Percentiles rank a stretch among this genome's conserved stretches.
Conservation (phyloP, 2,113 vertebrate species). For the Chlorocebus sabaeus region DNA sequence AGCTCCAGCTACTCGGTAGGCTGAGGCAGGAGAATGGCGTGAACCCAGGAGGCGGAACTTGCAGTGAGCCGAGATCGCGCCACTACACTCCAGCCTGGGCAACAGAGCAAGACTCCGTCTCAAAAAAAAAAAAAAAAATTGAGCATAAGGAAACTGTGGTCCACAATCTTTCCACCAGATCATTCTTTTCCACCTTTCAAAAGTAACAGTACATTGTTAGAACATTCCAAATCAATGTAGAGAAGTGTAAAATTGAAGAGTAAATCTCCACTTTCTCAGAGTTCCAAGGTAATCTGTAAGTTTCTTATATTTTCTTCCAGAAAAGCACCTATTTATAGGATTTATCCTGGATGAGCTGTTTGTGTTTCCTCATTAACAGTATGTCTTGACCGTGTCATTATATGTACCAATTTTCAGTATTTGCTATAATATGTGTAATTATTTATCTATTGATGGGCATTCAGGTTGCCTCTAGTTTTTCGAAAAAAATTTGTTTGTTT, state of each 20-base stretch:
- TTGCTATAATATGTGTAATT: neutral
- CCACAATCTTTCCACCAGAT: neutral
- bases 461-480: neutral
- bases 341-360: neutral
- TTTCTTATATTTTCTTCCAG: neutral
- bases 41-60: too few species aligned
- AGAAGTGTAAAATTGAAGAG: neutral
- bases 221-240: neutral
- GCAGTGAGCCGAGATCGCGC: too few species aligned
- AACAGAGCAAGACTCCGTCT: too few species aligned
- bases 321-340: neutral
- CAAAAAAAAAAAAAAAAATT: too few species aligned
- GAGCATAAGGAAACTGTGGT: neutral
- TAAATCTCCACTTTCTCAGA: neutral
- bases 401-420: neutral
- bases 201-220: neutral
- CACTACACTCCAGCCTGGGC: too few species aligned
- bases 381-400: neutral
- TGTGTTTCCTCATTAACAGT: neutral
- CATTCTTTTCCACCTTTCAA: neutral
- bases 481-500: neutral
- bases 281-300: neutral
- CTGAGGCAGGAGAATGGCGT: too few species aligned
- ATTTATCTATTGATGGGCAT: neutral
- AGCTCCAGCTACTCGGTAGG: too few species aligned